Base-by-base conservation (phyloP, 2,113 vertebrate species). In the Corvus cornix region DNA sequence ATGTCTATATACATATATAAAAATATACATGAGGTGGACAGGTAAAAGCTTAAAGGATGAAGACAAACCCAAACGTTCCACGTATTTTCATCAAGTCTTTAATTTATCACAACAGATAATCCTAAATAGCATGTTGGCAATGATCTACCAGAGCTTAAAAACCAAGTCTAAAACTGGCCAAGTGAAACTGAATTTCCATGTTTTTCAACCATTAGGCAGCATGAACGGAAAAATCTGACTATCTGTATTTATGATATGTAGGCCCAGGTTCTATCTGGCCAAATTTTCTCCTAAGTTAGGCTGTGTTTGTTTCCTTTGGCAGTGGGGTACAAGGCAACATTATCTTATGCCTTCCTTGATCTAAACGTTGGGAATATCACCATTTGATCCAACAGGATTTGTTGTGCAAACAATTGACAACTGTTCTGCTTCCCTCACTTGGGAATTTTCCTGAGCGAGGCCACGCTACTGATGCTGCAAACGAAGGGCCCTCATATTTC, bases 401-500 rank as follows among this genome's bases (percentile, higher is more conserved):
- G 92, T 63, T 95, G 82, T 43, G 92, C 93, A 96, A 95, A 96
- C 96, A 97, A 77, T 49, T 96, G 90, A 95, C 95, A 97, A 96
- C 95, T 96, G 96, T 81, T 94, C 92, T 87, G 51, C 49, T 94
- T 97, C 96, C 93, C 92, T 89, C 82, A 84, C 86, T 84, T 56
- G 62, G 93, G 93, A 82, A 88, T 96, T 93, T 81, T 69, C 58
- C 94, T 89, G 44, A 44, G 66, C 0, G 0, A 75, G 87, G 72
- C 90, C 92, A 80, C 0, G 14, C 28, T 46, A 41, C 67, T 41
- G 69, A 68, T 30, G 77, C 68, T 63, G 87, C 44, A 74, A 70
- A 90, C 1, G 13, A 41, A 84, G 63, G 87, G 83, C 49, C 88
- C 27, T 48, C 51, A 39, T 51, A 60, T 73, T 85, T 73, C 72